These are phyloP conservation scores for Trachelus tabidus DNA, from an alignment of 2,888 invertebrate genomes.

Conservation along the genomic window DNA sequence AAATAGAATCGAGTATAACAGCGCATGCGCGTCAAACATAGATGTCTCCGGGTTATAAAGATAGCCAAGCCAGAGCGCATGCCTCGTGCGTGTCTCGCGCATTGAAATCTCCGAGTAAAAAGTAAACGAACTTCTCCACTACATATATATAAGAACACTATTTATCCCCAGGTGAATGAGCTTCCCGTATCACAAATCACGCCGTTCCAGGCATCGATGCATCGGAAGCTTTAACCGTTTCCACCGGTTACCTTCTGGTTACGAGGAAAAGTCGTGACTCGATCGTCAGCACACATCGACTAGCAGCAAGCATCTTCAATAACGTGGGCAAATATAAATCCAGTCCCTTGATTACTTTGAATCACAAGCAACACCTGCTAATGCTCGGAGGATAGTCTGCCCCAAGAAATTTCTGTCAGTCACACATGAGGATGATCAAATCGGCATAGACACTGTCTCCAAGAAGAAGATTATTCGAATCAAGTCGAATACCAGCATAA, in stretches of 20 bases:
- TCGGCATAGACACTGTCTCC: not conserved
- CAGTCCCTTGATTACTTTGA: not conserved
- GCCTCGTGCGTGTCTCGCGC: not conserved
- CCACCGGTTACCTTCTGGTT: not conserved
- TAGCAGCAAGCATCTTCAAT: not conserved
- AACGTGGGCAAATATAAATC: not conserved
- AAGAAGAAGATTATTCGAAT: not conserved
- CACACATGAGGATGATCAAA: not conserved
- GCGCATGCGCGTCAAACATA: not conserved
- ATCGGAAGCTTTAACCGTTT: not conserved
- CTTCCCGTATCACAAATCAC: not conserved
- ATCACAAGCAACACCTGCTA: not conserved
- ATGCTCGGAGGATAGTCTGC: not conserved
- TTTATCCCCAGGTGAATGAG: not conserved
- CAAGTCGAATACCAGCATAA: not conserved
- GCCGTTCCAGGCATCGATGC: not conserved
- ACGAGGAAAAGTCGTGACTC: not conserved
- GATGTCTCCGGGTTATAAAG: not conserved
- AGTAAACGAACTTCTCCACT: not conserved
- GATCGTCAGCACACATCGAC: not conserved
- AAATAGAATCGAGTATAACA: not conserved
- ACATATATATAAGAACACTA: not conserved
- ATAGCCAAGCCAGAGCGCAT: not conserved
- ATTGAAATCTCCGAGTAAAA: not conserved
- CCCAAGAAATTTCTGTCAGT: not conserved